A percentile compares a stretch with the other conserved stretches of the same genome.
Evolutionary conservation across 2,888 invertebrate species (phyloP).

Genomic region (Boloria selene): DNA sequence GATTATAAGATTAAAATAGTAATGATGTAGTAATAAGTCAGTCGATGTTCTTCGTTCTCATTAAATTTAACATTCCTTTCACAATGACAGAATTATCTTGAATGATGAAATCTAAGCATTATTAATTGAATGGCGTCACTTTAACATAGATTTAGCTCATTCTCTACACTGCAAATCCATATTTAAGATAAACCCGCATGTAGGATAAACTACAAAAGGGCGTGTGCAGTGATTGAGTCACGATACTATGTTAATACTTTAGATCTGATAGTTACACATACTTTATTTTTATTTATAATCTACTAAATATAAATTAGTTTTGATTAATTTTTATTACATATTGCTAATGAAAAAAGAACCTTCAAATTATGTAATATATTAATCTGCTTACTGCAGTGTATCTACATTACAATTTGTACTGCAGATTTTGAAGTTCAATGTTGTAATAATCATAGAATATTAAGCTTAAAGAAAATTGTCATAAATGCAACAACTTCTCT

Average conservation of each 20-base stretch:
- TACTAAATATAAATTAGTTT: not conserved
- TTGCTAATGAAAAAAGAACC: not conserved
- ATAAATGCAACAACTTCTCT: not conserved
- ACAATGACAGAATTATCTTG: conserved; percentile 39
- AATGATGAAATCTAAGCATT: conserved; percentile 17
- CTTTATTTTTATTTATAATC: too few relatives aligned
- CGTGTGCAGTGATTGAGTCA: conserved; percentile 55
- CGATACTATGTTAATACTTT: not conserved
- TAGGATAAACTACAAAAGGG: conserved; percentile 55
- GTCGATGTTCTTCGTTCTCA: not conserved
- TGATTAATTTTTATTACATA: conserved; percentile 7
- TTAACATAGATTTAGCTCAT: conserved; percentile 5
- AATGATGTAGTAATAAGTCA: not conserved
- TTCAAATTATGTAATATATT: conserved; percentile 9
- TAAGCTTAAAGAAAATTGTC: not conserved
- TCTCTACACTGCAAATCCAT: conserved; percentile 1
- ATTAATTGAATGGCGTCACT: conserved; percentile 5
- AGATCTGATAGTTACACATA: too few relatives aligned
- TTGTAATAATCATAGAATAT: too few relatives aligned
- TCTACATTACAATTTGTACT: not conserved
- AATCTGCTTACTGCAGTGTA: conserved; percentile 1
- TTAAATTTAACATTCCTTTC: conserved; percentile 45
- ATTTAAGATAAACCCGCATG: conserved; percentile 15
- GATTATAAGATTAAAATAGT: not conserved
- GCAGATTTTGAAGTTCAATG: too few relatives aligned